Evolutionary conservation across 2,797 vertebrate genomes (phyloP).

Genomic region (Protonibea diacanthus): DNA sequence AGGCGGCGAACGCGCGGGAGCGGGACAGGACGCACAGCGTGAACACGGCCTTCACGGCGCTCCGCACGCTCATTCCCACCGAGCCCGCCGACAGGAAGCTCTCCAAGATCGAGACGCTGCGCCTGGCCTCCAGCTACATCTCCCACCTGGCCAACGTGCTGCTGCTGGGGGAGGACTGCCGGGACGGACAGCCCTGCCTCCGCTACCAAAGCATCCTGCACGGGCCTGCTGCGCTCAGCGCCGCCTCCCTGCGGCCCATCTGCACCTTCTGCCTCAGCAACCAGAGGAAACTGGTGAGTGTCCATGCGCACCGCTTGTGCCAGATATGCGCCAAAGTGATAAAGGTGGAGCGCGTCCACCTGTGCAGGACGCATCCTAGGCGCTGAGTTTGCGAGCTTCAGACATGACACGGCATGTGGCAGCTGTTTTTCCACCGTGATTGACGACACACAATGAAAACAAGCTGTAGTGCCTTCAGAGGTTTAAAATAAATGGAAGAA

Average conservation of each 20-base stretch:
- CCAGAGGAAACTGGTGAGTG: constrained; percentile 90
- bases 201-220: constrained; percentile 82
- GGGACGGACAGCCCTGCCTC: constrained; percentile 85
- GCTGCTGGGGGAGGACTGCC: constrained; percentile 85
- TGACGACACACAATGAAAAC: constrained; percentile 31
- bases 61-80: constrained; percentile 93
- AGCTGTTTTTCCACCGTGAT: constrained; percentile 41
- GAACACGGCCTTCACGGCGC: constrained; percentile 91
- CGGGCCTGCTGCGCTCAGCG: constrained; percentile 57
- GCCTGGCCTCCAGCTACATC: constrained; percentile 93
- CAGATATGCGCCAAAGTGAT: too few species aligned
- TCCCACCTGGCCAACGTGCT: constrained; percentile 91
- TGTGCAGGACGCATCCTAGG: constrained; percentile 1
- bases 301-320: neutral
- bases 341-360: neutral
- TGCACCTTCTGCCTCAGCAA: constrained; percentile 94
- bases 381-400: neutral
- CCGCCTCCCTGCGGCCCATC: constrained; percentile 85
- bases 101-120: constrained; percentile 94
- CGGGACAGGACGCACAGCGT: constrained; percentile 93
- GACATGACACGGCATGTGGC: neutral
- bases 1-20: constrained; percentile 93
- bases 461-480: constrained; percentile 8
- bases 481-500: neutral
- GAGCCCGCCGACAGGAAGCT: constrained; percentile 91